These are phyloP conservation scores for Propithecus coquereli DNA, from an alignment of 2,113 vertebrate genomes.

Conservation along the genomic window DNA sequence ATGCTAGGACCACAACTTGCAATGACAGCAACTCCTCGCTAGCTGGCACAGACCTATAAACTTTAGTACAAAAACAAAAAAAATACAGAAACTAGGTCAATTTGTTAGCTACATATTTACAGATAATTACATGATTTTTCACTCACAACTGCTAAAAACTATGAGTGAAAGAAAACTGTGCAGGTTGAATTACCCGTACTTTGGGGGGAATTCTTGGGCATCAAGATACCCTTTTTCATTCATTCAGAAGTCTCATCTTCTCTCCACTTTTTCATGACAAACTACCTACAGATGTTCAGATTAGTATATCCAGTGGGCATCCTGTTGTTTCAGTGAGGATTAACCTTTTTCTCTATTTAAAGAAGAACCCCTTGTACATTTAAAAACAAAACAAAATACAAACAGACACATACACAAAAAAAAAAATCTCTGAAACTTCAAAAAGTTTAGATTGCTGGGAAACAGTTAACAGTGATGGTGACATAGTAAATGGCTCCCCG, in stretches of 20 bases:
- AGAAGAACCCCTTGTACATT: slow-evolving; percentile 46
- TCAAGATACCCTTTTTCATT: slow-evolving; percentile 62
- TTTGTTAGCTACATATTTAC: slow-evolving; percentile 87
- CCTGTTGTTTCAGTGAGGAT: slow-evolving; percentile 55
- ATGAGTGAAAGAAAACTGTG: slow-evolving; percentile 81
- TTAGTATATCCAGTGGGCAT: slow-evolving; percentile 68
- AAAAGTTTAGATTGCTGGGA: slow-evolving; percentile 49
- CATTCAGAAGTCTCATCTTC: slow-evolving; percentile 53
- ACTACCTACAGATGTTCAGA: slow-evolving; percentile 70
- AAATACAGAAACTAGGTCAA: slow-evolving; percentile 85
- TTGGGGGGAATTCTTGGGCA: slow-evolving; percentile 70
- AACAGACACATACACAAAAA: not conserved
- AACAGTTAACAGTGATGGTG: slow-evolving; percentile 62
- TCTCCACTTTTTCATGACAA: slow-evolving; percentile 58
- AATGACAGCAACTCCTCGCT: slow-evolving; percentile 81
- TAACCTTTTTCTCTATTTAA: slow-evolving; percentile 50
- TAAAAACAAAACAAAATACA: slow-evolving; percentile 48
- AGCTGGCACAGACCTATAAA: slow-evolving; percentile 84
- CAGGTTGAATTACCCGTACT: slow-evolving; percentile 85
- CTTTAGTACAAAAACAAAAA: slow-evolving; percentile 83
- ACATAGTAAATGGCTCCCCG: slow-evolving; percentile 66
- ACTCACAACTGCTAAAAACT: slow-evolving; percentile 80
- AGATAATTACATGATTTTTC: slow-evolving; percentile 84
- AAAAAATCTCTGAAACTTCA: slow-evolving; percentile 36
- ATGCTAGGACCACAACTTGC: slow-evolving; percentile 80